Evolutionary conservation across 2,797 vertebrate species (phyloP).

Genomic region (Sebastes itinus): DNA sequence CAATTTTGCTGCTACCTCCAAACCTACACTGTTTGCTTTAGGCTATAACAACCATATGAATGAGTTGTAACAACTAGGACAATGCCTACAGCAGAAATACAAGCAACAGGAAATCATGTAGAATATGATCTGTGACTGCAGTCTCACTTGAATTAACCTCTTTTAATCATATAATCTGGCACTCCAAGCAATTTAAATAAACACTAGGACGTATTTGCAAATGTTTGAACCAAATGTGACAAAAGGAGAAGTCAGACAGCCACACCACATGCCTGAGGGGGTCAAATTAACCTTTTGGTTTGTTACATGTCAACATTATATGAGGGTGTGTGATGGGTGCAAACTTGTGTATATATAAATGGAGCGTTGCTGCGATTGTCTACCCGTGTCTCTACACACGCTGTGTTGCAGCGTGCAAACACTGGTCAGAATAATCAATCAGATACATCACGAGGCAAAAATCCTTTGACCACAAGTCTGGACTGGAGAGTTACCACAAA

Average conservation of each 20-base stretch:
- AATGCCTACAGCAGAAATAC: no score
- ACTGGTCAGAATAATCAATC: constrained; percentile 29
- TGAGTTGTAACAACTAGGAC: not conserved
- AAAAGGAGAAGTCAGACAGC: not conserved
- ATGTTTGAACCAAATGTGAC: not conserved
- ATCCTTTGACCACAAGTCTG: constrained; percentile 1
- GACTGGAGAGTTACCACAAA: not conserved
- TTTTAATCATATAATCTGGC: not conserved
- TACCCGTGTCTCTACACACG: not conserved
- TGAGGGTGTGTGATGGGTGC: not conserved
- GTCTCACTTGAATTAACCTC: not conserved
- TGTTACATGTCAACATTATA: not conserved
- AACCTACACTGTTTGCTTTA: not conserved
- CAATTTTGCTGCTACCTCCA: not conserved
- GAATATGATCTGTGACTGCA: not conserved
- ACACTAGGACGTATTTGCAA: not conserved
- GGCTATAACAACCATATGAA: not conserved
- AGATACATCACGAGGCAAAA: constrained; percentile 38
- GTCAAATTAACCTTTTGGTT: accelerated
- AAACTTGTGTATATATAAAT: not conserved
- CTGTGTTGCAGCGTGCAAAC: not conserved
- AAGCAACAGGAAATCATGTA: not conserved
- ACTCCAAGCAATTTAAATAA: not conserved
- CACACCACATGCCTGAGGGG: not conserved
- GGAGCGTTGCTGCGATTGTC: not conserved